phyloP scores from a whole-genome alignment of 1,140 invertebrate species.

The Lepidurus couesii region DNA sequence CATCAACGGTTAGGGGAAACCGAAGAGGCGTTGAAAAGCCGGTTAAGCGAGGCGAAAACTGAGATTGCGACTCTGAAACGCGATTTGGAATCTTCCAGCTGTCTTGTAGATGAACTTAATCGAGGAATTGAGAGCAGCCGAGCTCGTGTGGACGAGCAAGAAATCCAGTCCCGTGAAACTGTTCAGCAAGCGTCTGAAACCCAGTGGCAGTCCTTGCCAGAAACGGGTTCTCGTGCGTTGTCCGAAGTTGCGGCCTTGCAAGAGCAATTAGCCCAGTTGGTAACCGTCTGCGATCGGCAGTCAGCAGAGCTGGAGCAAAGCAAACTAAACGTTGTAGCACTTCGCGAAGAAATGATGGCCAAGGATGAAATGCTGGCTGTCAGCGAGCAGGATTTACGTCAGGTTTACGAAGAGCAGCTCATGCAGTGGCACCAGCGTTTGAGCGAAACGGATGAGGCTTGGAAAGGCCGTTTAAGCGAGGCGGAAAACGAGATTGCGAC shows the following conservation, averaged over 20 bases:
- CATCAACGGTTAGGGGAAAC: background rate
- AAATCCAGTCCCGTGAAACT: background rate
- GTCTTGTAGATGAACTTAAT: background rate
- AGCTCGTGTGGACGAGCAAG: background rate
- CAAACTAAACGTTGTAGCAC: background rate
- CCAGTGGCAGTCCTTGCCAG: background rate
- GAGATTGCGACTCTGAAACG: background rate
- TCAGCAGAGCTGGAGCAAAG: constrained; percentile 16
- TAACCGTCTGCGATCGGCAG: background rate
- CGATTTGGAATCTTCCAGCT: background rate
- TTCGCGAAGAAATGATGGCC: background rate
- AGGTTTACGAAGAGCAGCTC: background rate
- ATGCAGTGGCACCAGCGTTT: background rate
- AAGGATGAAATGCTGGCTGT: background rate
- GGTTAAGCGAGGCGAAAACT: background rate
- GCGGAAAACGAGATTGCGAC: background rate
- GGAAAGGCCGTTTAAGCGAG: background rate
- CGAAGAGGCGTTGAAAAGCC: background rate
- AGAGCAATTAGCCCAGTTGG: background rate
- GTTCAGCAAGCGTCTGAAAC: background rate
- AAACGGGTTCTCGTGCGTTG: background rate
- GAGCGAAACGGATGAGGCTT: background rate
- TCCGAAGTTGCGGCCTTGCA: background rate
- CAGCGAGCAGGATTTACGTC: background rate
- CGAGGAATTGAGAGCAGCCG: background rate